Conservation (phyloP, 1,140 invertebrate genomes). For the Zaprionus lachaisei region DNA sequence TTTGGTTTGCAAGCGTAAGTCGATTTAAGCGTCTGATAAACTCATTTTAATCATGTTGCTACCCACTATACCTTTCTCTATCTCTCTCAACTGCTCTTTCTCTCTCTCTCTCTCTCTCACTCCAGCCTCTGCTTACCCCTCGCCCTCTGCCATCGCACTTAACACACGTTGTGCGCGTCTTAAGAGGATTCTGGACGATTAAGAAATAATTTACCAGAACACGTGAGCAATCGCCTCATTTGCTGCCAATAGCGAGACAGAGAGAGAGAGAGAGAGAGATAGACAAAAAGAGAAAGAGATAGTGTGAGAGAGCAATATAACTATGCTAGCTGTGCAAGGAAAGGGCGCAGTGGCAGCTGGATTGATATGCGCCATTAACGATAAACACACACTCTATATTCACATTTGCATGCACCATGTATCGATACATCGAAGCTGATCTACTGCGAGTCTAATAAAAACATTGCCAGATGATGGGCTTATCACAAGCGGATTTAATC, state of each 20-base stretch:
- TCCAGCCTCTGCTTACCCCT: no score
- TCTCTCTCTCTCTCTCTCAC: not conserved
- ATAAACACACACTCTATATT: not conserved
- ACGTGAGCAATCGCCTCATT: conserved; percentile 26
- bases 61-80: not conserved
- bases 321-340: not conserved
- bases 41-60: conserved; percentile 23
- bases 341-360: not conserved
- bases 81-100: not conserved
- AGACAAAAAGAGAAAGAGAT: not conserved
- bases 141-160: conserved; percentile 10
- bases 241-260: conserved; percentile 1
- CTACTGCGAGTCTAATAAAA: not conserved
- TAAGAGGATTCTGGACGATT: conserved; percentile 44
- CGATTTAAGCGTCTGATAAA: conserved; percentile 50
- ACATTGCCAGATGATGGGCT: not conserved
- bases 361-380: conserved; percentile 1
- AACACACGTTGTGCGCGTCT: conserved; percentile 23
- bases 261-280: no score
- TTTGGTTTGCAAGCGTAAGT: conserved; percentile 45
- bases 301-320: not conserved
- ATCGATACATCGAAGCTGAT: not conserved
- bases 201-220: conserved; percentile 41
- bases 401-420: conserved; percentile 2
- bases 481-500: not conserved